A percentile compares a stretch with the other conserved stretches of the same genome.
phyloP scores from a whole-genome alignment of 2,113 vertebrate genomes.

The Corythoichthys intestinalis region DNA sequence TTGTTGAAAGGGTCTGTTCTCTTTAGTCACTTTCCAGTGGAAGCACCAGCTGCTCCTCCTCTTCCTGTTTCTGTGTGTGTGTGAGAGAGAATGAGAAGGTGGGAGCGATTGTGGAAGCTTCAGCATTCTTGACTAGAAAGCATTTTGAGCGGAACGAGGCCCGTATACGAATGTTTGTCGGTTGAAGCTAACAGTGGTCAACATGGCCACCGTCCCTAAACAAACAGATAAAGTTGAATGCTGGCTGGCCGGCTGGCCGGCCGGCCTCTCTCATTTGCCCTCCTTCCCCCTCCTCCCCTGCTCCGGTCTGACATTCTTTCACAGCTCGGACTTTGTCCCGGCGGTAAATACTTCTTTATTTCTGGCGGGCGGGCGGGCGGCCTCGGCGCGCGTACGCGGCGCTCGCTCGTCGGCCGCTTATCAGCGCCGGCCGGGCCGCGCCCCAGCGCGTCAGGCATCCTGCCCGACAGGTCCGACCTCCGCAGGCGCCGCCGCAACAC shows the following conservation, averaged over 20 bases:
- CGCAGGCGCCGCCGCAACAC: neutral
- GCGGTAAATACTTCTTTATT: slow-evolving; percentile 75
- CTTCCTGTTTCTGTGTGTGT: slow-evolving; percentile 54
- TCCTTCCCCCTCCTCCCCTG: slow-evolving; percentile 5
- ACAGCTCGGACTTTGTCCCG: slow-evolving; percentile 72
- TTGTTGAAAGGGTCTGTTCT: neutral
- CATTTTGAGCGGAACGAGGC: too few species aligned
- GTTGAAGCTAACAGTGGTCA: neutral
- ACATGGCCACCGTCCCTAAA: neutral
- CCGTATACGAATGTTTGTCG: neutral
- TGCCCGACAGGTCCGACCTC: slow-evolving; percentile 55
- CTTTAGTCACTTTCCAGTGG: neutral
- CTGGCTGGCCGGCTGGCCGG: neutral
- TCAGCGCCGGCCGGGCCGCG: slow-evolving; percentile 35
- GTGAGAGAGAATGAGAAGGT: neutral
- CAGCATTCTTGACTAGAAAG: too few species aligned
- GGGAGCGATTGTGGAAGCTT: too few species aligned
- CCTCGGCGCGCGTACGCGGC: slow-evolving; percentile 23
- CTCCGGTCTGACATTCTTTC: slow-evolving; percentile 70
- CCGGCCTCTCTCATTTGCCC: too few species aligned
- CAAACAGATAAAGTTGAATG: neutral
- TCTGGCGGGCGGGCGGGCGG: slow-evolving; percentile 47
- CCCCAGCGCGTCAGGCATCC: slow-evolving; percentile 46
- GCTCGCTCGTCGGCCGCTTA: slow-evolving; percentile 39
- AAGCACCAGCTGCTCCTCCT: slow-evolving; percentile 63